Evolutionary conservation across 2,797 vertebrate species (phyloP), one percentile per base, ranked within the genome.

Genomic region (Anguilla pacifica): DNA sequence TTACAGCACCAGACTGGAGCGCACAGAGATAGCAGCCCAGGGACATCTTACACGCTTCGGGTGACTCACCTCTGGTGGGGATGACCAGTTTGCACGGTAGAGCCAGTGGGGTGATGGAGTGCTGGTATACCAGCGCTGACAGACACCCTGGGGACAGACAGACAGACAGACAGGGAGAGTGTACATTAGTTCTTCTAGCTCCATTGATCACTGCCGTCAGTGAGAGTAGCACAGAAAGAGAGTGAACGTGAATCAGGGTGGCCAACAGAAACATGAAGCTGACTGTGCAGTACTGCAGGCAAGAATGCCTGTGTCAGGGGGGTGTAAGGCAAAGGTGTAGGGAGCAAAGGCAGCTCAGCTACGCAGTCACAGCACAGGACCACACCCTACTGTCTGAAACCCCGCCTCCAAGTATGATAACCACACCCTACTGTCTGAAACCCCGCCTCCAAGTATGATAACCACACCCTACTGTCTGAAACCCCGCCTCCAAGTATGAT

Each of bases 81-180:
- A 99, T 98, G 88, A 99, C 96, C 86, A 99, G 96, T 92, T 98
- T 99, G 94, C 99, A 99, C 89, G 99, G 98, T 89, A 99, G 94
- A 81, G 99, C 98, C 96, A 99, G 94, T 0, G 98, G 98, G 11
- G 97, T 99, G 95, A 99, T 98, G 61, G 98, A 98, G 92, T 99
- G 99, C 94, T 99, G 99, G 95, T 99, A 99, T 83, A 99, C 99
- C 95, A 99, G 93, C 0, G 99, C 98, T 0, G 98, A 99, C 46
- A 99, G 96, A 87, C 98, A 99, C 67, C 98, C 99, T 99, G 93
- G 19, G 64, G 83, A 88, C 3, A 91, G 1, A 94, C 64, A 88
- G 43, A 81, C 81, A 89, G 84, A 88, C 17, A 89, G 83, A 88
- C 57, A 72, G 35, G 72, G 6, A 39, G 17, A 77, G 31, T 15